These are phyloP conservation scores for Hippasteria phrygiana DNA, from an alignment of 53 echinoderm and acorn worm genomes.

Conservation along the genomic window DNA sequence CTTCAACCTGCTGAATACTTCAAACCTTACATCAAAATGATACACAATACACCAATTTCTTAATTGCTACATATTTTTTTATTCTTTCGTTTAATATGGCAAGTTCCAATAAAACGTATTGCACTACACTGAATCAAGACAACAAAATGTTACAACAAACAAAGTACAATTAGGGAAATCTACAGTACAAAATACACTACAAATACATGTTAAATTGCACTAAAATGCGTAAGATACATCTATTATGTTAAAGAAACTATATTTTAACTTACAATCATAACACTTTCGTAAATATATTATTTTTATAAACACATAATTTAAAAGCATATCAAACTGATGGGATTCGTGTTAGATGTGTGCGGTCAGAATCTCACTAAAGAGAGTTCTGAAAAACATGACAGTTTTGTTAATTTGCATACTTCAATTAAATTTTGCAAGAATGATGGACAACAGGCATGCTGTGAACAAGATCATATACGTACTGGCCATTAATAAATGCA, in stretches of 20 bases:
- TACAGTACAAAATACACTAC: constrained; percentile 5
- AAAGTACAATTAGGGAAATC: background rate
- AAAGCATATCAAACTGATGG: background rate
- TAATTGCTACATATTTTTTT: constrained; percentile 50
- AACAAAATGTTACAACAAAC: background rate
- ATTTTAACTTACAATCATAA: background rate
- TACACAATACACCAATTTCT: background rate
- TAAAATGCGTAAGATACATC: constrained; percentile 52
- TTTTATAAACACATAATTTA: constrained; percentile 34
- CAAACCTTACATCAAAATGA: too few relatives aligned
- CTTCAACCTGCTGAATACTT: too few relatives aligned
- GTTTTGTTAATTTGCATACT: background rate
- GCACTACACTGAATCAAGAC: constrained; percentile 48
- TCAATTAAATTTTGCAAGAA: too few relatives aligned
- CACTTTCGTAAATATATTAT: background rate
- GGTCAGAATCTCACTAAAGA: background rate
- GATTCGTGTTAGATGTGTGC: background rate
- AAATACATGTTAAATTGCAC: constrained; percentile 43
- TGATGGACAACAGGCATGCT: too few relatives aligned
- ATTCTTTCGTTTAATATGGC: constrained; percentile 62
- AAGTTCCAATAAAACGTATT: constrained; percentile 53
- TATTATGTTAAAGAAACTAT: constrained; percentile 50
- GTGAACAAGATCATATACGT: too few relatives aligned
- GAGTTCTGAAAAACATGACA: background rate
- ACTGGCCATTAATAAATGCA: too few relatives aligned